Conservation (phyloP, 2,888 invertebrate genomes). For the Ophion ellenae region DNA sequence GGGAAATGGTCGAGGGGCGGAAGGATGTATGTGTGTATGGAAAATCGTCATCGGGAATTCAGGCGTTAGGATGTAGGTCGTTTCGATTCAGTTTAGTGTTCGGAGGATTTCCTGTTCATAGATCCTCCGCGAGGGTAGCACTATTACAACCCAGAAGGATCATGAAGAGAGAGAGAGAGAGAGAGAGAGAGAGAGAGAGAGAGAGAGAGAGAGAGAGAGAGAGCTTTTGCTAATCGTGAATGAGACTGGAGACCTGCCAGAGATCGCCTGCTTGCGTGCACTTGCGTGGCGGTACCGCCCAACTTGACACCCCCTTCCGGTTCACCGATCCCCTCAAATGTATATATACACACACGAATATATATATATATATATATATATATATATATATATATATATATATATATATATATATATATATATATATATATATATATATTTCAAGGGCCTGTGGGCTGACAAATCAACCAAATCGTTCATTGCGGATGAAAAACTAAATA, state of each 20-base stretch:
- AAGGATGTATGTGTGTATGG: conserved; percentile 11
- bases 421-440: no score
- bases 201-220: not conserved
- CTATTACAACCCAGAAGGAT: conserved; percentile 59
- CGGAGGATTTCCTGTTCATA: conserved; percentile 80
- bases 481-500: no score
- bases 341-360: conserved; percentile 13
- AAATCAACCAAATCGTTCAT: no score
- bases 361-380: no score
- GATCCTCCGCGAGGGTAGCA: conserved; percentile 62
- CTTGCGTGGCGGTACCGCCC: conserved; percentile 77
- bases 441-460: no score
- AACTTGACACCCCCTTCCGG: conserved; percentile 81
- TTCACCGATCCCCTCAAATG: conserved; percentile 72
- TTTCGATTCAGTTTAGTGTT: conserved; percentile 75
- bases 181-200: conserved; percentile 30
- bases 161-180: conserved; percentile 55
- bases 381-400: not conserved
- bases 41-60: conserved; percentile 40
- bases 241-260: conserved; percentile 62
- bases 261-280: conserved; percentile 71
- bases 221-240: conserved; percentile 69
- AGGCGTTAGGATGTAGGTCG: conserved; percentile 77
- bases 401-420: no score
- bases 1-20: not conserved